Percentiles rank a stretch among this genome's conserved stretches.
Evolutionary conservation across 2,113 vertebrate species (phyloP).

Genomic region (Bombycilla garrulus): DNA sequence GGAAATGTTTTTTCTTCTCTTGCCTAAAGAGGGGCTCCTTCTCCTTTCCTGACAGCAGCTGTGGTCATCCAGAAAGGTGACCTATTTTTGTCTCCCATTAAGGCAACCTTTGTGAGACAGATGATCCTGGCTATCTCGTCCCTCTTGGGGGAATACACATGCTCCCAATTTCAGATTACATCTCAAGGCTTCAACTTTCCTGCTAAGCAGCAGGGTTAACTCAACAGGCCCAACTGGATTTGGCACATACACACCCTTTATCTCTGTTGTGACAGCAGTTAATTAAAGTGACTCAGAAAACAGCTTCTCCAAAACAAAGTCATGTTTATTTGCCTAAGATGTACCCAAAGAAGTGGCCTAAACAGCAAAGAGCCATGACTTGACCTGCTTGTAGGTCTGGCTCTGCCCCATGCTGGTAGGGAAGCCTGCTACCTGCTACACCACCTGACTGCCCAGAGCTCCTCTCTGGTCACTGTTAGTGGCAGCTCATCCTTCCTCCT

Average conservation of each 20-base stretch:
- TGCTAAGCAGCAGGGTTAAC: not conserved
- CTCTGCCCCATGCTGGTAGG: not conserved
- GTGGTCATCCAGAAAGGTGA: not conserved
- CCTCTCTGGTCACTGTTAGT: not conserved
- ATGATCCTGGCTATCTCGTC: not conserved
- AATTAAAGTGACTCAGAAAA: conserved; percentile 53
- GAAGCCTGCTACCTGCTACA: not conserved
- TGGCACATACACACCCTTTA: conserved; percentile 48
- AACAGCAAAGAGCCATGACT: not conserved
- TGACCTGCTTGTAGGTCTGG: not conserved
- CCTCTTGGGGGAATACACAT: not conserved
- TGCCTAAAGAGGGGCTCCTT: not conserved
- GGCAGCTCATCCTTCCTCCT: not conserved
- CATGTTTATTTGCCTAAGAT: not conserved
- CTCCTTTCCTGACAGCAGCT: not conserved
- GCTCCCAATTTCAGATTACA: conserved; percentile 5
- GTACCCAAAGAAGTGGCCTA: not conserved
- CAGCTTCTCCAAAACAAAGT: conserved; percentile 18
- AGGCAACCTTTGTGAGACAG: not conserved
- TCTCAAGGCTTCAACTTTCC: not conserved
- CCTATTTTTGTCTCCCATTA: not conserved
- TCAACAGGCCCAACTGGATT: conserved; percentile 42
- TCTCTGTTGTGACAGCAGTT: conserved; percentile 59
- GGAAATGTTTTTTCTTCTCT: not conserved
- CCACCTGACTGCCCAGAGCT: not conserved